Conservation (phyloP, 1,140 invertebrate species). For the Rhagoletis pomonella region DNA sequence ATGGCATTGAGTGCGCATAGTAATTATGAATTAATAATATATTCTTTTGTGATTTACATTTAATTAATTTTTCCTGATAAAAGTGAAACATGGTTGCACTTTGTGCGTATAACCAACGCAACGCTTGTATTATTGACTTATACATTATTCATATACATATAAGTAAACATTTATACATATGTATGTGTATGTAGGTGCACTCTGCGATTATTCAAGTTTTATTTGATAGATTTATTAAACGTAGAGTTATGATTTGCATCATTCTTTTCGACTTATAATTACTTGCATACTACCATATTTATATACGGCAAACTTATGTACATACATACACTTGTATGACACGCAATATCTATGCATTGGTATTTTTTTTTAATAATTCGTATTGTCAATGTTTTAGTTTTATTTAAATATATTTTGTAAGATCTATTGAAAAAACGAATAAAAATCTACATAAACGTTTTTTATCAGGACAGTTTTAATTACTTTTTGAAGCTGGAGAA, state of each 20-base stretch:
- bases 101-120: neutral
- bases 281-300: slow-evolving; percentile 59
- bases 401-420: slow-evolving; percentile 53
- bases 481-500: neutral
- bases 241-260: slow-evolving; percentile 1
- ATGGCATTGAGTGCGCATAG: slow-evolving; percentile 39
- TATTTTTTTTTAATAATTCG: slow-evolving; percentile 34
- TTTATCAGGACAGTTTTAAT: slow-evolving; percentile 21
- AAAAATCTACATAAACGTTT: slow-evolving; percentile 42
- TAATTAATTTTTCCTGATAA: slow-evolving; percentile 52
- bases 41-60: slow-evolving; percentile 54
- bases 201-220: slow-evolving; percentile 46
- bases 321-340: slow-evolving; percentile 58
- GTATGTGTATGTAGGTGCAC: slow-evolving; percentile 60
- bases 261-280: slow-evolving; percentile 61
- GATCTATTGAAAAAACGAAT: slow-evolving; percentile 40
- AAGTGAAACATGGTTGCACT: slow-evolving; percentile 17
- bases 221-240: slow-evolving; percentile 15
- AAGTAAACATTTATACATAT: slow-evolving; percentile 61
- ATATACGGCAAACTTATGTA: slow-evolving; percentile 55
- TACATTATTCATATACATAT: slow-evolving; percentile 49
- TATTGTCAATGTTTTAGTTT: slow-evolving; percentile 34
- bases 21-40: slow-evolving; percentile 43
- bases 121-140: slow-evolving; percentile 53
- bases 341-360: slow-evolving; percentile 43